Evolutionary conservation across 2,113 vertebrate species (phyloP), one percentile per base, ranked within the genome.

Genomic region (Mus pahari): DNA sequence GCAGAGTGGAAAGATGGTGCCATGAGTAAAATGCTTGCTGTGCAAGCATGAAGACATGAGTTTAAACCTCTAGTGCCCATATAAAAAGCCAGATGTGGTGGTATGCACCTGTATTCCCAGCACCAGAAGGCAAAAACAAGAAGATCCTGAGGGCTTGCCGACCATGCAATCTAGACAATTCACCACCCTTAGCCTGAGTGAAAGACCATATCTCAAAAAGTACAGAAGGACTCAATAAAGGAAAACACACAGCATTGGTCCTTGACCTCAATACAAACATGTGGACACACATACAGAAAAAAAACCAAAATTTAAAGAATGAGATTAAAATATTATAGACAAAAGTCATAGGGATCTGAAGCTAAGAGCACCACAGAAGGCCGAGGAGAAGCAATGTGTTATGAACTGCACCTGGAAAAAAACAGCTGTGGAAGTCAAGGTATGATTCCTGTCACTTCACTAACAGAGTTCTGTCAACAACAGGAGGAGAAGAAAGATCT

Each of bases 381-480:
- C 6, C 64, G 60, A 78, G 6, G 71, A 48, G 71, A 96, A 92
- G 50, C 12, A 68, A 39, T 19, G n/a, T 39, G 31, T 26, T 74
- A 12, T 84, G 10, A 86, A 62, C 13, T 78, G 5, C 33, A 58
- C 26, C 60, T 90, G 71, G 31, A 82, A 5, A 77, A 74, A 7
- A 5, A 26, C 3, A 62, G 17, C 24, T 79, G 10, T 92, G 31
- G 60, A 19, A 55, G 6, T 9, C 14, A 48, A 3, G 5, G 48
- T 20, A 55, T 90, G 33, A 75, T 36, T 96, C 66, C 58, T 81
- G 45, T 16, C 45, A n/a, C 58, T 48, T 26, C 42, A 86, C 50
- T n/a, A 86, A 70, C 28, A 89, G 42, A 92, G 70, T 71, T 96
- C 48, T 95, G 60, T 66, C 24, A 89, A 81, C 33, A 95, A 64